A percentile compares a stretch with the other conserved stretches of the same genome.
These are phyloP conservation scores for Salvelinus sp. DNA, from an alignment of 2,113 vertebrate species.

Conservation along the genomic window DNA sequence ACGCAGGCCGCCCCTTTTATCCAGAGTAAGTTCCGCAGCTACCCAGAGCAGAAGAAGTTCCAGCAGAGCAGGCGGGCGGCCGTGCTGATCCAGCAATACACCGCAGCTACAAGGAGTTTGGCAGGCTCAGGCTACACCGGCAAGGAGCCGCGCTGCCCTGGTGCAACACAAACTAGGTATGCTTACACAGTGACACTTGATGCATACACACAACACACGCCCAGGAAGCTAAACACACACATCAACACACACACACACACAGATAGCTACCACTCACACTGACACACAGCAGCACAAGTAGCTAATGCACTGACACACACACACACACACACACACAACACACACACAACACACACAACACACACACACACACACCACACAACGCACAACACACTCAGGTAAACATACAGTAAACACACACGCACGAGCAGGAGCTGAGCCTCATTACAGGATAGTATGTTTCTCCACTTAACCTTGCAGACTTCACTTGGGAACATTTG, in stretches of 20 bases:
- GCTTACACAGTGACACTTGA: too few species aligned
- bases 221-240: too few species aligned
- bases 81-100: constrained; percentile 96
- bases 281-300: background rate
- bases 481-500: too few species aligned
- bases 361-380: background rate
- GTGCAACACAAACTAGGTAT: constrained; percentile 83
- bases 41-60: constrained; percentile 95
- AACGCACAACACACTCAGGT: background rate
- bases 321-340: background rate
- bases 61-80: constrained; percentile 95
- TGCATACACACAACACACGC: too few species aligned
- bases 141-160: constrained; percentile 80
- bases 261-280: background rate
- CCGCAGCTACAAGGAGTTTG: constrained; percentile 92
- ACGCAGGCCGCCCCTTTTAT: constrained; percentile 99
- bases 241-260: background rate
- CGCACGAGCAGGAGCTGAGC: background rate
- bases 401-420: background rate
- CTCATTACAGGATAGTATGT: too few species aligned
- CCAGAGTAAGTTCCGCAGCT: constrained; percentile 99
- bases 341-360: background rate
- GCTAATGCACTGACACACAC: too few species aligned
- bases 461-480: too few species aligned
- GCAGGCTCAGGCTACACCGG: constrained; percentile 85